Evolutionary conservation across 2,113 vertebrate species (phyloP).

Genomic region (Cacatua alba): DNA sequence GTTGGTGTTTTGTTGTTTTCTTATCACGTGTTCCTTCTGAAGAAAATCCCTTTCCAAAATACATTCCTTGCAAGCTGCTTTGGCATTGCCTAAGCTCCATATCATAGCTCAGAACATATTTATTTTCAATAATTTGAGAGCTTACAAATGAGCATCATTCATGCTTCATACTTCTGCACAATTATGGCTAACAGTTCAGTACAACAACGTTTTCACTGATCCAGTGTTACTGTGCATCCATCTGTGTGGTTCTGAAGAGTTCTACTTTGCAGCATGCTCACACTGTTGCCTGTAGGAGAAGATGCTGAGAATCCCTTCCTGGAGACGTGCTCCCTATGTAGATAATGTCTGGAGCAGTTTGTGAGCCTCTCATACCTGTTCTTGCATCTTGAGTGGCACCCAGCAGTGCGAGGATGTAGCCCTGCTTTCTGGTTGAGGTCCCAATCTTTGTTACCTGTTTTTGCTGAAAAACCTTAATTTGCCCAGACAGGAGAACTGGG

Average conservation of each 20-base stretch:
- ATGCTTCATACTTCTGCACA: not conserved
- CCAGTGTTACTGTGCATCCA: not conserved
- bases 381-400: not conserved
- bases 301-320: not conserved
- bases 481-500: not conserved
- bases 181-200: not conserved
- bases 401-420: not conserved
- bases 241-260: not conserved
- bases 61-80: conserved; percentile 27
- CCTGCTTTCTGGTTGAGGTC: not conserved
- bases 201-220: not conserved
- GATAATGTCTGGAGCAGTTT: not conserved
- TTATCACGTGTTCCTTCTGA: not conserved
- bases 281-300: not conserved
- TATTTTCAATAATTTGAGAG: not conserved
- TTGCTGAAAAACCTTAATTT: not conserved
- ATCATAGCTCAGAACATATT: conserved; percentile 14
- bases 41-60: conserved; percentile 5
- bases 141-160: not conserved
- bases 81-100: conserved; percentile 37
- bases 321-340: not conserved
- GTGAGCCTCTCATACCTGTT: not conserved
- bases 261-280: not conserved
- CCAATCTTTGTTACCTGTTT: not conserved
- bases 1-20: conserved; percentile 13